These are phyloP conservation scores for Microcebus lehilahytsara DNA, from an alignment of 2,113 vertebrate species.

Conservation along the genomic window DNA sequence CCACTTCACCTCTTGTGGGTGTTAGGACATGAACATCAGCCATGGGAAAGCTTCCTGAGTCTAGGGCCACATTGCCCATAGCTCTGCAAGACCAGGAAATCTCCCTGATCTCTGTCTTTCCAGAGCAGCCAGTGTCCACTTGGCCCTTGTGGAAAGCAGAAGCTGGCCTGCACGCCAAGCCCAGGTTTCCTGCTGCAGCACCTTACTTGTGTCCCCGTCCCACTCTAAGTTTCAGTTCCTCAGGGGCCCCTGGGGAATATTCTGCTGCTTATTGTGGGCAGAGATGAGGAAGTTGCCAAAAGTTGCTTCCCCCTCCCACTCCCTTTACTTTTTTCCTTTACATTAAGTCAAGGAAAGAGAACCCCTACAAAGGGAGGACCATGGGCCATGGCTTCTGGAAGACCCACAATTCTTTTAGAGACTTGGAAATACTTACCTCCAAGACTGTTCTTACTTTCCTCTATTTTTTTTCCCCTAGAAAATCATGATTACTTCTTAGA, in stretches of 20 bases:
- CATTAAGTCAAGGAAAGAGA: neutral
- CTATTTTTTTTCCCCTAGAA: neutral
- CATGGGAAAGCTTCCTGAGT: neutral
- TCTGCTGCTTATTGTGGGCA: neutral
- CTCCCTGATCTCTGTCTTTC: neutral
- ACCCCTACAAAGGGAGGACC: neutral
- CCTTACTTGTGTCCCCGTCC: neutral
- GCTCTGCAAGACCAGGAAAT: neutral
- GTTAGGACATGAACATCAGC: fast-evolving
- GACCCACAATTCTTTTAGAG: neutral
- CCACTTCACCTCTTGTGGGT: neutral
- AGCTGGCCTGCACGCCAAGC: neutral
- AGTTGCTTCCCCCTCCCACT: neutral
- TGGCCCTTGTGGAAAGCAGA: neutral
- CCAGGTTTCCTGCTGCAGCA: neutral
- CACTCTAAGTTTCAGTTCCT: constrained; percentile 40
- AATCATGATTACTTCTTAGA: neutral
- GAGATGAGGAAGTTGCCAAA: constrained; percentile 20
- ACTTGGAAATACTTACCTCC: neutral
- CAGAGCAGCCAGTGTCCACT: neutral
- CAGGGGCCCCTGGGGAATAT: neutral
- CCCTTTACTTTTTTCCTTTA: neutral
- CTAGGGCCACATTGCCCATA: neutral
- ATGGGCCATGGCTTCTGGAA: neutral
- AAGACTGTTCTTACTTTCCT: neutral